A percentile compares a stretch with the other conserved stretches of the same genome.
phyloP scores from a whole-genome alignment of 2,797 vertebrate genomes.

The Philypnodon macrostomus region DNA sequence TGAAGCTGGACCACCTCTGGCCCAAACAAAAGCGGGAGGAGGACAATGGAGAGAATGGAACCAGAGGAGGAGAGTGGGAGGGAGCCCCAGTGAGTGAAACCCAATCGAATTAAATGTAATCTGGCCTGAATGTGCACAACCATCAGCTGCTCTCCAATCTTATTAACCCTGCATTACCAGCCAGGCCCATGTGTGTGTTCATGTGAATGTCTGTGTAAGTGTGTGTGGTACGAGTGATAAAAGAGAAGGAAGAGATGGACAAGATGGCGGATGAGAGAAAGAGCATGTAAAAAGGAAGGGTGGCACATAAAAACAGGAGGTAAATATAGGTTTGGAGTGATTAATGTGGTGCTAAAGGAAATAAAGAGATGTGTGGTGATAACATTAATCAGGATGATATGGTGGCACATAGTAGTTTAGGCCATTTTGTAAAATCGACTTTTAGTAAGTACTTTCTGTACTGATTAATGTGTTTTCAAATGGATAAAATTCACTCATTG shows the following conservation, averaged over 20 bases:
- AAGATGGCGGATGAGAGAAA: conserved; percentile 18
- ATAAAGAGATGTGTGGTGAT: conserved; percentile 34
- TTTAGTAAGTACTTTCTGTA: conserved; percentile 8
- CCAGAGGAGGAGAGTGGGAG: conserved; percentile 34
- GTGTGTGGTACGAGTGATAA: conserved; percentile 44
- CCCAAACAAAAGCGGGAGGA: conserved; percentile 41
- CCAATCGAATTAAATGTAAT: conserved; percentile 94
- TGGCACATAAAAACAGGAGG: conserved; percentile 44
- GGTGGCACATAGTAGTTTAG: conserved; percentile 28
- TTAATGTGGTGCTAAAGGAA: conserved; percentile 50
- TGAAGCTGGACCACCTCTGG: conserved; percentile 25
- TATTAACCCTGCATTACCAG: conserved; percentile 90
- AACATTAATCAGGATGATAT: conserved; percentile 37
- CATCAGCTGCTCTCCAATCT: conserved; percentile 88
- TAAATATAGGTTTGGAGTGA: conserved; percentile 47
- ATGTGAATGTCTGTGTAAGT: conserved; percentile 17
- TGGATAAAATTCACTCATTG: background rate
- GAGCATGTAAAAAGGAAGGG: conserved; percentile 25
- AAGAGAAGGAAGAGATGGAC: conserved; percentile 48
- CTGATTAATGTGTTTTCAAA: conserved; percentile 2
- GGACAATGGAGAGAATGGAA: conserved; percentile 39
- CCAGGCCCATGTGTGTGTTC: conserved; percentile 52
- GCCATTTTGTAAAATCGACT: conserved; percentile 28
- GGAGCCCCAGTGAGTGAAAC: conserved; percentile 54
- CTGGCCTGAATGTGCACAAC: conserved; percentile 89